Base-by-base conservation (phyloP, 1,140 invertebrate species). In the Fopius arisanus region DNA sequence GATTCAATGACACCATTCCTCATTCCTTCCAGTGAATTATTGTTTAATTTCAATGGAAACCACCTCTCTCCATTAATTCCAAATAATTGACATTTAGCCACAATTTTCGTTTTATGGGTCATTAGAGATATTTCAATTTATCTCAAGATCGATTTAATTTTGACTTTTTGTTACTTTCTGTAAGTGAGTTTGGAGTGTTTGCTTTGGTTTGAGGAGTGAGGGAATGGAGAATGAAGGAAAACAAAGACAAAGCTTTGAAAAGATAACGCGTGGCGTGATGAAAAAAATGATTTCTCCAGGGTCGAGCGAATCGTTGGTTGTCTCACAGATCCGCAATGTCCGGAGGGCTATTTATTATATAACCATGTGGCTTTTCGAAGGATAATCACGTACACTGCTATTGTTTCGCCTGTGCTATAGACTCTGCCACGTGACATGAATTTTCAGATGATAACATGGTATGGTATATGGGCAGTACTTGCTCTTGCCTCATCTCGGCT, bases 281-380 rank as follows among this genome's bases (percentile, higher is more conserved):
- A 77, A 67, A 75, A 78, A 78, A 76, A 81, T 79, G 77, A 81
- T 81, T 79, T 78, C 79, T 81, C 77, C 65, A 69, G 77, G 77
- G 73, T 26, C 70, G 43, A 33, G 71, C 12, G 19, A 62, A 59
- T 48, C 31, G 51, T 31, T 29, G 67, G 14, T 10, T 54, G 28
- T 16, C 29, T 70, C 68, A 71, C 19, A 67, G 51, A 51, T 28
- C 33, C 28, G 21, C 19, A 67, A 69, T 66, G 63, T 51, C 19
- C 40, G 43, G 29, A 59, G 72, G 26, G 72, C 48, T 77, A 78
- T 80, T 80, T 80, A 80, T 78, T 75, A 77, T 73, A 77, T 68
- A 75, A 75, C 62, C 65, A 71, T 51, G 41, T 31, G 41, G 68
- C 73, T 43, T 75, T 77, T 67, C 33, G 51, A 70, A 78, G 66